Evolutionary conservation across 1,140 invertebrate species (phyloP).

Genomic region (Drosophila yakuba): DNA sequence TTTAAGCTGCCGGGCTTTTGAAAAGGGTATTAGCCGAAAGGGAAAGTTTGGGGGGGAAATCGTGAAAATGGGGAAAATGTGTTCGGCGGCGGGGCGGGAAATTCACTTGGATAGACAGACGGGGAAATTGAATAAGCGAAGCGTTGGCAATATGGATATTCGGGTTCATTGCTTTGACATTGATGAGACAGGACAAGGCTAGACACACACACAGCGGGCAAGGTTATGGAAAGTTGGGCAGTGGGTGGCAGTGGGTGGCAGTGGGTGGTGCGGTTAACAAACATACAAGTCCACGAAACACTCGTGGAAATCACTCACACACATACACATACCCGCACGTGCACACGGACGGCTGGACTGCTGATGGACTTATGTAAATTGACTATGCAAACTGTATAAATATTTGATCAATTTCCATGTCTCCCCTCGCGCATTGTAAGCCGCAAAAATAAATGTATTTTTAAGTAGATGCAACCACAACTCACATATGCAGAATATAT

Average conservation of each 20-base stretch:
- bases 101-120: constrained; percentile 32
- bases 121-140: constrained; percentile 53
- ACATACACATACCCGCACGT: background rate
- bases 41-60: background rate
- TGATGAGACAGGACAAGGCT: constrained; percentile 68
- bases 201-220: constrained; percentile 10
- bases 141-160: constrained; percentile 73
- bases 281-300: constrained; percentile 13
- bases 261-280: constrained; percentile 1
- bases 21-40: constrained; percentile 49
- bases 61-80: too few species aligned
- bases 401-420: constrained; percentile 55
- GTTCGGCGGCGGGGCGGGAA: background rate
- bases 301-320: constrained; percentile 1
- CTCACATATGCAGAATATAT: constrained; percentile 15
- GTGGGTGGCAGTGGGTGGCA: background rate
- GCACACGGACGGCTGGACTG: constrained; percentile 15
- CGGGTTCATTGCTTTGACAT: constrained; percentile 81
- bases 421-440: constrained; percentile 20
- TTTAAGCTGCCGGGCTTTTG: constrained; percentile 41
- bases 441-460: constrained; percentile 65
- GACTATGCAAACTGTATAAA: constrained; percentile 77
- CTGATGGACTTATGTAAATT: constrained; percentile 77
- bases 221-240: constrained; percentile 1
- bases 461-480: constrained; percentile 71